Base-by-base conservation (phyloP, 1,140 invertebrate species). In the Dolichoris vasculosae region DNA sequence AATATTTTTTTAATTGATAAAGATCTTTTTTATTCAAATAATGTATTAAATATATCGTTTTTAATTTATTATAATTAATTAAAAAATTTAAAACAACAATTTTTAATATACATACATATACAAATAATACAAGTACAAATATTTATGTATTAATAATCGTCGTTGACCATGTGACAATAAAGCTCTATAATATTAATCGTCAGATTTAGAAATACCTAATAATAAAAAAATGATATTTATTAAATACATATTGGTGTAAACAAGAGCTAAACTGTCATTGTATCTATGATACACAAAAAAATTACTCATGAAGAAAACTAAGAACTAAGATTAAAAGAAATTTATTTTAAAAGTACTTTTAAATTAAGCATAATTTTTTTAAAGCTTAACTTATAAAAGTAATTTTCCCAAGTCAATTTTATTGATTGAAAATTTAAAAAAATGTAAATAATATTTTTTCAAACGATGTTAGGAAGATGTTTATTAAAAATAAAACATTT, bases 81-180 rank as follows among this genome's bases (percentile, higher is more conserved):
- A 46, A 51, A 15, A 51, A 51, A 51, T 2, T 51, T 15, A 17
- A 51, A 15, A 51, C 11, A 51, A 51, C 15, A 11, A 15, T 17
- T 51, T 51, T 51, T 2, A 51, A 51, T 51, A 6, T 59, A 59
- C 2, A 26, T 26, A 59, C 20, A 59, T 59, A 59, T 26, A 26
- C 55, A 26, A 59, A 17, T 67, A 67, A 17, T 35, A 32, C 63
- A 67, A 35, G 32, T 35, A 35, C 63, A 35, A 32, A 67, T 13
- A 30, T 67, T 59, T 4, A 35, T 32, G 63, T 67, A 67, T 67
- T 35, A 67, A 67, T 35, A 15, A 17, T 67, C 85, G 83, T 91
- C 88, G 86, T 91, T 87, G 82, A 87, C 84, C 87, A 87, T 86
- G 77, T 89, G 91, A 91, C 91, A 92, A 91, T 91, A 91, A 88